phyloP scores from a whole-genome alignment of 1,140 invertebrate species.

The Halesus radiatus region DNA sequence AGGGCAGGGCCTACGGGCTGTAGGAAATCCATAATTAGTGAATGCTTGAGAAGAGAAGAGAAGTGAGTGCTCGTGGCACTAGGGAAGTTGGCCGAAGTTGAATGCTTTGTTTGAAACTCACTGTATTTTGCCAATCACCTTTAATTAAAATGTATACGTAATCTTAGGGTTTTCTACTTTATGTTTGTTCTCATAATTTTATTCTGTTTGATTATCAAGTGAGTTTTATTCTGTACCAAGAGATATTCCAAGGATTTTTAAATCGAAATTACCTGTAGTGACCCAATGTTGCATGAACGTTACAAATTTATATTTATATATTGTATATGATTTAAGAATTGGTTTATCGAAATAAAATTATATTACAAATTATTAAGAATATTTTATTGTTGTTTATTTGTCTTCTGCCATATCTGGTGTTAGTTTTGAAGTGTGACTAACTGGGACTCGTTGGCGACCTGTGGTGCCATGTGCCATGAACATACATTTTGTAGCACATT shows the following conservation, averaged over 20 bases:
- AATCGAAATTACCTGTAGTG: constrained; percentile 16
- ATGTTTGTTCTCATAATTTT: constrained; percentile 39
- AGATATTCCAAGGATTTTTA: constrained; percentile 12
- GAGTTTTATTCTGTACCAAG: constrained; percentile 33
- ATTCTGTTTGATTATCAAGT: constrained; percentile 38
- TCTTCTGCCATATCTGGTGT: constrained; percentile 29
- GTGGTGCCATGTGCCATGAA: neutral
- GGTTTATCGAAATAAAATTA: constrained; percentile 40
- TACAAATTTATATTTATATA: constrained; percentile 38
- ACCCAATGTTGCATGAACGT: constrained; percentile 33
- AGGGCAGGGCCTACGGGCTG: neutral
- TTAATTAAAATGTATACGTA: constrained; percentile 10
- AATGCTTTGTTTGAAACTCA: neutral
- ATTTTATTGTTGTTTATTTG: constrained; percentile 42
- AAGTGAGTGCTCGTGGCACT: neutral
- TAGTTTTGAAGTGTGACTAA: constrained; percentile 3
- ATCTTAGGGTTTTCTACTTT: constrained; percentile 16
- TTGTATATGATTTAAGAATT: constrained; percentile 42
- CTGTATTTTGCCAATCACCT: neutral
- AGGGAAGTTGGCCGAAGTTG: neutral
- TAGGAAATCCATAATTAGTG: constrained; percentile 22
- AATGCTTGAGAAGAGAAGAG: neutral
- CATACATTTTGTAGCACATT: neutral
- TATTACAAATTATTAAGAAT: constrained; percentile 41
- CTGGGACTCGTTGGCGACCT: neutral